A percentile compares a stretch with the other conserved stretches of the same genome.
These are phyloP conservation scores for Megalops cyprinoides DNA, from an alignment of 2,797 vertebrate species.

Conservation along the genomic window DNA sequence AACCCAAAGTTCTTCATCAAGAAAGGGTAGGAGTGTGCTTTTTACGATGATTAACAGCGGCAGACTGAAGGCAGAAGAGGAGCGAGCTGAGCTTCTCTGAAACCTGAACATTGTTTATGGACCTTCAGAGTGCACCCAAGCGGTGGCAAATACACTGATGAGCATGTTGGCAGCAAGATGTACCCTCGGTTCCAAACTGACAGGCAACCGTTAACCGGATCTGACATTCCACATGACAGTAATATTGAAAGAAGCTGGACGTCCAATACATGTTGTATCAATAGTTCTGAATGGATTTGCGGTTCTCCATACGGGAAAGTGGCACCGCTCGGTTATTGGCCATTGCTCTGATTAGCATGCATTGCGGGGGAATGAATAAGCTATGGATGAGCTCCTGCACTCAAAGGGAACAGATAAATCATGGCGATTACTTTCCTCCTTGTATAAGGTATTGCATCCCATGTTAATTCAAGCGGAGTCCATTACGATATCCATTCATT, in stretches of 20 bases:
- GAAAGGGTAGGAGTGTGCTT: too few relatives aligned
- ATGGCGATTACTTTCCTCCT: background rate
- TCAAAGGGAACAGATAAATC: constrained; percentile 2
- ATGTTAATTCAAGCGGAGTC: background rate
- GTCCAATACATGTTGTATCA: too few relatives aligned
- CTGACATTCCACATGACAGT: background rate
- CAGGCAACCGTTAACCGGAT: background rate
- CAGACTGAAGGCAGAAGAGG: background rate
- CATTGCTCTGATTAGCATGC: constrained; percentile 21
- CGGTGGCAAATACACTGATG: background rate
- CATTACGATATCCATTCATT: background rate
- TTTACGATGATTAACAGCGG: background rate
- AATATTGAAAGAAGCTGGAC: constrained; percentile 8
- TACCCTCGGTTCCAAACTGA: background rate
- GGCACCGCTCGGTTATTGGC: background rate
- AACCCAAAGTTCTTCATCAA: too few relatives aligned
- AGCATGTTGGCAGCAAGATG: background rate
- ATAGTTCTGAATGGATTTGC: background rate
- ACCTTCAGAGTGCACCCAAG: background rate
- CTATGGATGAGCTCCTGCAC: background rate
- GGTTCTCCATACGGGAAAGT: background rate
- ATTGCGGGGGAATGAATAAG: background rate
- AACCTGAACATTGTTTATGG: constrained; percentile 6
- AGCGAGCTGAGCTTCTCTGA: background rate
- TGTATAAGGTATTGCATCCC: background rate